Conservation (phyloP, 2,113 vertebrate species). For the Eulemur macaco region DNA sequence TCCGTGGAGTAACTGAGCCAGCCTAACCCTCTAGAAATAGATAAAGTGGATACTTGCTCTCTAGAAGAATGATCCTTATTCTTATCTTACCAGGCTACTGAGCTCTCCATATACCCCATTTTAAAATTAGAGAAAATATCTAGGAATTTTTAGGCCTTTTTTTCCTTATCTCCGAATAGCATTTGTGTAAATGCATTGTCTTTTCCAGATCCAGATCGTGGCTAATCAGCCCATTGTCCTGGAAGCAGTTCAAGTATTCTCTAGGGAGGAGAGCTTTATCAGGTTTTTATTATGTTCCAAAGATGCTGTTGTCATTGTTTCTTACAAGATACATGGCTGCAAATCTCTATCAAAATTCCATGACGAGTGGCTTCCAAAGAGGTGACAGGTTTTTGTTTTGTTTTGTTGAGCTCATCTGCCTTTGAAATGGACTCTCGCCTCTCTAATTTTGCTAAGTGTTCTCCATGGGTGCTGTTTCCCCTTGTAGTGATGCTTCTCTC, state of each 20-base stretch:
- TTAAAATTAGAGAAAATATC: not conserved
- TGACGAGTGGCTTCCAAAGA: not conserved
- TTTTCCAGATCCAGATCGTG: slow-evolving; percentile 46
- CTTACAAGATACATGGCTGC: not conserved
- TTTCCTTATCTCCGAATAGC: not conserved
- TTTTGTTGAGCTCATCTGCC: not conserved
- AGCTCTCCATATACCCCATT: not conserved
- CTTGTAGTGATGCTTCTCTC: not conserved
- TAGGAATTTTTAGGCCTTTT: not conserved
- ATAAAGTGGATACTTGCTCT: not conserved
- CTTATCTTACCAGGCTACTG: not conserved
- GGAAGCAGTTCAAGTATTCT: slow-evolving; percentile 6
- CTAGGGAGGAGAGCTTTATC: not conserved
- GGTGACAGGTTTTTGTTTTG: not conserved
- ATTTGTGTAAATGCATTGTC: not conserved
- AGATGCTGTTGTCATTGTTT: slow-evolving; percentile 42
- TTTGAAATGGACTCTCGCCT: not conserved
- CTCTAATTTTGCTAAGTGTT: not conserved
- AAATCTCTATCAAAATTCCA: slow-evolving; percentile 8
- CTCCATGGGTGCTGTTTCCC: not conserved
- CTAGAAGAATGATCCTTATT: not conserved
- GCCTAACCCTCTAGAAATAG: not conserved
- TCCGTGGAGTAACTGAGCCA: not conserved
- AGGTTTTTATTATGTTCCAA: slow-evolving; percentile 27
- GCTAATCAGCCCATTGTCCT: not conserved